Base-by-base conservation (phyloP, 2,888 invertebrate genomes). In the Drosophila yooni region DNA sequence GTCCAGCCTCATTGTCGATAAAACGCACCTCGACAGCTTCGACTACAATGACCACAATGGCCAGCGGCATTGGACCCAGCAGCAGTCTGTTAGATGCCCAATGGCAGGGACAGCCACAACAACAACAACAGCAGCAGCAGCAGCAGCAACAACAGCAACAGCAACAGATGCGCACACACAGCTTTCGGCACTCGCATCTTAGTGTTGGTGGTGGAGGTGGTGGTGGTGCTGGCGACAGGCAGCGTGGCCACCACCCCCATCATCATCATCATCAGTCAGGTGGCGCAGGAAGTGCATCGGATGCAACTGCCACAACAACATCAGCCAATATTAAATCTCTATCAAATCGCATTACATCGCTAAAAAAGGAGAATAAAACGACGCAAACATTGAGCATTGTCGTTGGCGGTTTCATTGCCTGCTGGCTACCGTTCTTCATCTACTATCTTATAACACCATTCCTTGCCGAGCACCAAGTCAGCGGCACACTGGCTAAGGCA, bases 341-440 rank as follows among this genome's bases (percentile, higher is more conserved):
- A 48, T 92, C 93, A 69, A 93, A 92, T 89, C 93, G 96, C 76
- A 96, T 96, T 1, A 96, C 96, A 0, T 96, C 95, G 10, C 93
- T 96, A 67, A 94, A 96, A 60, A 94, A 97, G 58, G 98, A 98
- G 91, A 97, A 96, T 5, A 98, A 98, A 93, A 97, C 98, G 0
- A 97, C 97, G 4, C 97, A 97, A 91, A 97, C 97, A 0, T 92
- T 98, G 58, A 97, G 97, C 75, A 95, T 97, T 7, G 97, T 98
- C 0, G 97, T 98, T 0, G 97, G 97, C 0, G 97, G 97, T 3
- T 97, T 97, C 83, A 96, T 97, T 4, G 96, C 96, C 8, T 98
- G 97, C 87, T 98, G 98, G 98, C 92, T 97, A 34, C 97, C 97
- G 0, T 98, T 98, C 93, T 98, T 97, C 92, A 94, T 97, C 7